Conservation (phyloP, 1,140 invertebrate species). For the Xylocopa sonorina region DNA sequence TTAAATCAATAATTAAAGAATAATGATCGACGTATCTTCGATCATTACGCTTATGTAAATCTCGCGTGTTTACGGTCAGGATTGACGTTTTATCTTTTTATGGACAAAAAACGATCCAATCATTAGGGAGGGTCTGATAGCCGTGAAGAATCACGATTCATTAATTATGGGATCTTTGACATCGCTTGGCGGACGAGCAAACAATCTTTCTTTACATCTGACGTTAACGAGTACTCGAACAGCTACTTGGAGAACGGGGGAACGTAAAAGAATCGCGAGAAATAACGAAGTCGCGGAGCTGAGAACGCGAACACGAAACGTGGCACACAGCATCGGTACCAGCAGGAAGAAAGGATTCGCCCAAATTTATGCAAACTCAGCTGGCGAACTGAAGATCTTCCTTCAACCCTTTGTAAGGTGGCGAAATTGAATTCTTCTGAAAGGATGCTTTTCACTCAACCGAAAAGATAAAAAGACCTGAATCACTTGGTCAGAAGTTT, state of each 20-base stretch:
- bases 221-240: slow-evolving; percentile 6
- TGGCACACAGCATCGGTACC: slow-evolving; percentile 10
- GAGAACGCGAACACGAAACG: not conserved
- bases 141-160: not conserved
- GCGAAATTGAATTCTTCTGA: not conserved
- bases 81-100: slow-evolving; percentile 52
- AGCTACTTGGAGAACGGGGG: no score
- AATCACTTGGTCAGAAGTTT: not conserved
- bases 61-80: slow-evolving; percentile 30
- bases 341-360: not conserved
- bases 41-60: slow-evolving; percentile 52
- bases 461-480: not conserved
- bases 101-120: not conserved
- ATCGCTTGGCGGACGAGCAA: not conserved
- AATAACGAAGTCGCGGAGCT: no score
- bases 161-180: slow-evolving; percentile 33
- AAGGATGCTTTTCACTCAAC: not conserved
- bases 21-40: not conserved
- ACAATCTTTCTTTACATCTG: not conserved
- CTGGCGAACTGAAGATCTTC: not conserved
- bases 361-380: not conserved
- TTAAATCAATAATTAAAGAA: not conserved
- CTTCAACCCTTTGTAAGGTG: slow-evolving; percentile 3
- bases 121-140: not conserved
- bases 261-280: no score